These are phyloP conservation scores for Shinisaurus crocodilurus DNA, from an alignment of 2,113 vertebrate genomes.

Conservation along the genomic window DNA sequence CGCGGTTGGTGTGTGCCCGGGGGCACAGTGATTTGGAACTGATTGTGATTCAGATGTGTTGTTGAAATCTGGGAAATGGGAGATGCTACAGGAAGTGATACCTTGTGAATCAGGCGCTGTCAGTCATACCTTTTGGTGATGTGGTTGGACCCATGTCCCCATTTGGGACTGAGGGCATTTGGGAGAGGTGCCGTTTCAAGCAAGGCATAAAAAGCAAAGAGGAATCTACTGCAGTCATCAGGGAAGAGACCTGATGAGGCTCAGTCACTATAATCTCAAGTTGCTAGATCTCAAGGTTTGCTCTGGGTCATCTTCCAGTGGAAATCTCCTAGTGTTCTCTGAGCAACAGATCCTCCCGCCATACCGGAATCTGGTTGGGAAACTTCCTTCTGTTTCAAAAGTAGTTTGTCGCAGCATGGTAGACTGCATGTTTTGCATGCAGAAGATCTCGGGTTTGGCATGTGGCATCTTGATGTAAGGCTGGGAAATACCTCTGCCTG, in stretches of 20 bases:
- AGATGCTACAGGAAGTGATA: neutral
- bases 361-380: too few relatives aligned
- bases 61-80: slow-evolving; percentile 52
- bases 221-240: neutral
- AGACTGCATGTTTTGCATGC: too few relatives aligned
- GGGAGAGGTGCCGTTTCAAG: neutral
- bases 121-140: neutral
- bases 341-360: too few relatives aligned
- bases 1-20: too few relatives aligned
- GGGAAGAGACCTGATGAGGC: neutral
- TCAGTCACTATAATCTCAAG: neutral
- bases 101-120: neutral
- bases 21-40: neutral
- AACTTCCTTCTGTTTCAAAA: too few relatives aligned
- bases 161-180: neutral
- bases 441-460: too few relatives aligned
- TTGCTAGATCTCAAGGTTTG: neutral
- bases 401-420: too few relatives aligned
- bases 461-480: too few relatives aligned
- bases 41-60: slow-evolving; percentile 29
- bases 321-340: too few relatives aligned
- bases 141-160: neutral
- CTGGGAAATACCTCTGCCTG: too few relatives aligned
- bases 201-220: neutral
- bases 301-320: neutral